phyloP scores from a whole-genome alignment of 2,797 vertebrate genomes.

The Cirrhinus mrigala region DNA sequence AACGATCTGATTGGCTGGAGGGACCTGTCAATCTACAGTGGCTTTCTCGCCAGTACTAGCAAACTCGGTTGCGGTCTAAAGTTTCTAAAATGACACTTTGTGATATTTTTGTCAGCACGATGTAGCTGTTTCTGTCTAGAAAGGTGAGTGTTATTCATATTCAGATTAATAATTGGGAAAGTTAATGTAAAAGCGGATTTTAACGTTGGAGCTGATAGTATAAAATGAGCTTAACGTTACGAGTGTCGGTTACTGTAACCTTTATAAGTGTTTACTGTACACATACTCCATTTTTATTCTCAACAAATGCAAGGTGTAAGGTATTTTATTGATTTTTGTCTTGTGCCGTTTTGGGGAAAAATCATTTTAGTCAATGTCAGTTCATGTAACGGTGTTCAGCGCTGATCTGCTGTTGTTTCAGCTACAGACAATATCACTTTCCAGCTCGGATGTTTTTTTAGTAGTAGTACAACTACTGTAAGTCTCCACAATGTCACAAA shows the following conservation, averaged over 20 bases:
- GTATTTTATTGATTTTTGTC: background rate
- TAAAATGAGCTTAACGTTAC: background rate
- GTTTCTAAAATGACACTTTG: conserved; percentile 39
- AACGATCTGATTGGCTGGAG: conserved; percentile 36
- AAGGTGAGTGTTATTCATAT: conserved; percentile 50
- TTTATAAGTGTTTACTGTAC: conserved; percentile 7
- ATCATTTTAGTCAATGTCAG: background rate
- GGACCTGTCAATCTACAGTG: conserved; percentile 18
- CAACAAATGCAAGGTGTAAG: background rate
- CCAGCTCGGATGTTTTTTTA: background rate
- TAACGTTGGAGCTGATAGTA: background rate
- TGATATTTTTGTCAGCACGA: conserved; percentile 55
- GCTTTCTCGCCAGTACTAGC: background rate
- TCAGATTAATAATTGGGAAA: background rate
- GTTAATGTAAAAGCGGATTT: background rate
- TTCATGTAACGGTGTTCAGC: background rate
- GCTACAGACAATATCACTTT: background rate
- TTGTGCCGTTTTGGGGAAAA: background rate
- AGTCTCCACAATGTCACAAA: background rate
- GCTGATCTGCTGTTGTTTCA: background rate
- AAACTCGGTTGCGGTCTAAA: background rate
- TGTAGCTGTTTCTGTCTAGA: conserved; percentile 46
- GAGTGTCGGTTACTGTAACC: conserved; percentile 3
- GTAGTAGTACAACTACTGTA: too few species aligned
- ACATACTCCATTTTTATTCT: background rate